phyloP scores from a whole-genome alignment of 2,888 invertebrate genomes.

The Geophilus truncorum region DNA sequence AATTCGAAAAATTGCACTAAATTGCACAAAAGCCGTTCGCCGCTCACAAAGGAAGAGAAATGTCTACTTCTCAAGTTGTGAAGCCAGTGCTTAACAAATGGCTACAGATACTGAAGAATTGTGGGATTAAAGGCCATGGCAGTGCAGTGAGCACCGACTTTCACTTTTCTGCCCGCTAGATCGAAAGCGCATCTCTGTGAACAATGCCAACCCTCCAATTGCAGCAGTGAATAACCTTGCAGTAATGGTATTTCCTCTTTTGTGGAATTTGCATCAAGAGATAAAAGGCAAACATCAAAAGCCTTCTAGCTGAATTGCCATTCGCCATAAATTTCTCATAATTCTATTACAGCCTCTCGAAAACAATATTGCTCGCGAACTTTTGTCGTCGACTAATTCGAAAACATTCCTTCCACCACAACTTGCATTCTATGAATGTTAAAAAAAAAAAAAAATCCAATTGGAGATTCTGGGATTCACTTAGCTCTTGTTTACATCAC shows the following conservation, averaged over 20 bases:
- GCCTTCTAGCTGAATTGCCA: slow-evolving; percentile 8
- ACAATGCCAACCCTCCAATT: neutral
- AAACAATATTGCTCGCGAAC: neutral
- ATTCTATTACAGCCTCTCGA: neutral
- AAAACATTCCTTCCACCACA: too few relatives aligned
- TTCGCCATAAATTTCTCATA: slow-evolving; percentile 14
- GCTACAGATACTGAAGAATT: neutral
- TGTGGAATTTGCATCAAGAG: slow-evolving; percentile 21
- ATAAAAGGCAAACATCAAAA: slow-evolving; percentile 19
- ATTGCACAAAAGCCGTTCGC: too few relatives aligned
- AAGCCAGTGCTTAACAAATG: neutral
- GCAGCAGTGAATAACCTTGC: neutral
- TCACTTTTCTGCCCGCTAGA: neutral
- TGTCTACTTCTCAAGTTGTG: neutral
- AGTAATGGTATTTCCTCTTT: slow-evolving; percentile 18
- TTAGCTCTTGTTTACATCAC: too few relatives aligned
- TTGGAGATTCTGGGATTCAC: too few relatives aligned
- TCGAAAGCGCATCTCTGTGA: neutral
- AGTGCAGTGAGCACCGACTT: neutral
- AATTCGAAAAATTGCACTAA: neutral
- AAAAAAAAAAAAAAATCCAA: too few relatives aligned
- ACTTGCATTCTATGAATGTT: too few relatives aligned
- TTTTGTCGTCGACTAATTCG: too few relatives aligned
- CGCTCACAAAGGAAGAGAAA: neutral
- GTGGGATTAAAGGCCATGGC: neutral